Percentiles rank a stretch among this genome's conserved stretches.
Evolutionary conservation across 1,140 invertebrate species (phyloP).

Genomic region (Nautilus pompilius): DNA sequence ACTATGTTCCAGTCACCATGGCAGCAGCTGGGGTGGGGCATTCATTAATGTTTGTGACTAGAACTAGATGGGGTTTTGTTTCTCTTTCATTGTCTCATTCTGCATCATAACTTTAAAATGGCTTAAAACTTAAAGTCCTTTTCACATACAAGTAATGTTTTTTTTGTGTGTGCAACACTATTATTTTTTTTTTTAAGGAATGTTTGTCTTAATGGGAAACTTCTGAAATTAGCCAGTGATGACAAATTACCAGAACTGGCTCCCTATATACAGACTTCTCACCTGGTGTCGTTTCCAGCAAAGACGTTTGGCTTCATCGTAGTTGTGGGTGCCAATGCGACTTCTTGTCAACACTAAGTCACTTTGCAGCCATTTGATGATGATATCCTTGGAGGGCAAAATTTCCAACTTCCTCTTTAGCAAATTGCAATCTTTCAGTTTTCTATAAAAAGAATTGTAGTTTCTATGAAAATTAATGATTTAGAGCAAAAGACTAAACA

Average conservation of each 20-base stretch:
- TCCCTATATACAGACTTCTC: background rate
- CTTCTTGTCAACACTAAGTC: too few relatives aligned
- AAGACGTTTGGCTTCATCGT: background rate
- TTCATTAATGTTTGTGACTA: background rate
- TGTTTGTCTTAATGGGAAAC: background rate
- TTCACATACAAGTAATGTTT: background rate
- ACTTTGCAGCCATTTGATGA: too few relatives aligned
- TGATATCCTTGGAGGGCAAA: too few relatives aligned
- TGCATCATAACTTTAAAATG: background rate
- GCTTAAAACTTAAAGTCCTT: background rate
- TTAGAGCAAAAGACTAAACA: too few relatives aligned
- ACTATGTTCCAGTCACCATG: too few relatives aligned
- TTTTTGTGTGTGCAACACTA: background rate
- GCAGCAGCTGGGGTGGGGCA: background rate
- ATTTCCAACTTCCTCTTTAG: too few relatives aligned
- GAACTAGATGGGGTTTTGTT: background rate
- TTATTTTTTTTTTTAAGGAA: background rate
- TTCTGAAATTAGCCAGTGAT: background rate
- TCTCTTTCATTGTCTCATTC: background rate
- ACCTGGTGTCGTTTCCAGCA: background rate
- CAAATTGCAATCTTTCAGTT: too few relatives aligned
- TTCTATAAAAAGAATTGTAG: too few relatives aligned
- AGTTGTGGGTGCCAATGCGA: background rate
- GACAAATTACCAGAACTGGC: background rate
- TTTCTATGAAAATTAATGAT: too few relatives aligned